Conservation (phyloP, 2,888 invertebrate genomes). For the Microplitis manilae region DNA sequence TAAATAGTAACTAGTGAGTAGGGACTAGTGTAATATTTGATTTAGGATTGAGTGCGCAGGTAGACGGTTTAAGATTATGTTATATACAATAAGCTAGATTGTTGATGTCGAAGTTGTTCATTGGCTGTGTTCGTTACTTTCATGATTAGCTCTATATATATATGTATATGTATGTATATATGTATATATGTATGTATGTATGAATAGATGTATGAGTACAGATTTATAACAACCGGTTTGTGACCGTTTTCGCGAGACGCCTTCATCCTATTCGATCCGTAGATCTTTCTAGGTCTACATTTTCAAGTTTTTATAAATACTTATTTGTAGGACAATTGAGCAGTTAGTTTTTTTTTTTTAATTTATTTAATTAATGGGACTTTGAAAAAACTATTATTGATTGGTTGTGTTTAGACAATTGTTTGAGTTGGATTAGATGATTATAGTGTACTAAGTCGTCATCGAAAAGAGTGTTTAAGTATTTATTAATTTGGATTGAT, state of each 20-base stretch:
- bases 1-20: too few relatives aligned
- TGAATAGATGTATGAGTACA: neutral
- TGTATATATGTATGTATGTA: neutral
- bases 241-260: conserved; percentile 1
- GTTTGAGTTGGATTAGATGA: too few relatives aligned
- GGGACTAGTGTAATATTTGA: too few relatives aligned
- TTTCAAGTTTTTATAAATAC: neutral
- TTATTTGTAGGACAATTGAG: neutral
- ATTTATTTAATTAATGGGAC: too few relatives aligned
- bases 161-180: neutral
- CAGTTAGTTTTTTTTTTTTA: too few relatives aligned
- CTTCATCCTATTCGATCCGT: neutral
- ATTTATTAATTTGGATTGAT: too few relatives aligned
- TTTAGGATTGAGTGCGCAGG: neutral
- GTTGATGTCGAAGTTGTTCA: neutral
- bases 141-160: neutral
- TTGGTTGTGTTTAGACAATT: too few relatives aligned
- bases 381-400: too few relatives aligned
- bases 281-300: neutral
- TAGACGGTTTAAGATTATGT: neutral
- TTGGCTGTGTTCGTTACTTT: neutral
- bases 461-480: too few relatives aligned
- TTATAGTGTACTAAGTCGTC: too few relatives aligned
- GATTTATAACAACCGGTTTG: neutral
- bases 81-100: neutral